Conservation (phyloP, 2,797 vertebrate genomes). For the Chromobotia macracanthus region DNA sequence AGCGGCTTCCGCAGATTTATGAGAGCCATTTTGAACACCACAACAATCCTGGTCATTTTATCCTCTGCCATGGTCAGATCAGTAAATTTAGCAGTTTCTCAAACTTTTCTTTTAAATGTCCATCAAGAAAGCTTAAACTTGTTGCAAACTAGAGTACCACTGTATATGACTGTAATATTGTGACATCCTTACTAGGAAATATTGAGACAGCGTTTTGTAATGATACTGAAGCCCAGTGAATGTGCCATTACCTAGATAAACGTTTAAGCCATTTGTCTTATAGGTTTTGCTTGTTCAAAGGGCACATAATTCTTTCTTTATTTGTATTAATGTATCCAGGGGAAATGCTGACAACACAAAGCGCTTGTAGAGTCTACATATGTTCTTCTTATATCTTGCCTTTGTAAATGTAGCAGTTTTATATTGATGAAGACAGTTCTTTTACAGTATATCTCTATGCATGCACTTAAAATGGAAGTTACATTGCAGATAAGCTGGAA, state of each 20-base stretch:
- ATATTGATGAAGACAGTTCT: constrained; percentile 18
- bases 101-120: no score
- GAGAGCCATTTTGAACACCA: not conserved
- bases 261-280: not conserved
- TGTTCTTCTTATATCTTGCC: constrained; percentile 19
- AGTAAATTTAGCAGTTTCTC: not conserved
- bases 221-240: not conserved
- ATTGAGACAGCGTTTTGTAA: not conserved
- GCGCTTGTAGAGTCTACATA: constrained; percentile 5
- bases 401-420: constrained; percentile 44
- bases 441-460: constrained; percentile 9
- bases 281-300: constrained; percentile 8
- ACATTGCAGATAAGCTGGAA: constrained; percentile 18
- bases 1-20: not conserved
- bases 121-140: not conserved
- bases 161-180: constrained; percentile 6
- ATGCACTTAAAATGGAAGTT: constrained; percentile 19
- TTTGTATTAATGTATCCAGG: constrained; percentile 25
- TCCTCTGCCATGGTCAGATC: not conserved
- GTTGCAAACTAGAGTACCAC: not conserved
- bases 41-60: not conserved
- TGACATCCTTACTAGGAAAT: constrained; percentile 3
- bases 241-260: not conserved
- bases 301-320: not conserved
- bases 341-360: constrained; percentile 6